Evolutionary conservation across 2,113 vertebrate species (phyloP).

Genomic region (Sinosuthora webbiana): DNA sequence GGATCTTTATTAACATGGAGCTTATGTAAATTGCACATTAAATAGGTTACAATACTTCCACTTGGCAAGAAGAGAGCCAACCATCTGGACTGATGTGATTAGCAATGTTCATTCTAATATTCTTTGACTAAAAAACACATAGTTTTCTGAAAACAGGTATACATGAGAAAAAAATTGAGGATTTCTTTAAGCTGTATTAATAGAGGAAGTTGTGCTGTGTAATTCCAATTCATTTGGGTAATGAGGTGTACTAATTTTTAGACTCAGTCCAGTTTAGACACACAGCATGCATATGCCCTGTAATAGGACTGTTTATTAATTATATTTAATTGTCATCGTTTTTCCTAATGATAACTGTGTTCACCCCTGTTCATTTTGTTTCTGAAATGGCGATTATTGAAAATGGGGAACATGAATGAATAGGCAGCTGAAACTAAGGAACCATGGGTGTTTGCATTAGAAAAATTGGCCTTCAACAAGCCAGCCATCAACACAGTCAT

Average conservation of each 20-base stretch:
- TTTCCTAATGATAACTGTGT: constrained; percentile 54
- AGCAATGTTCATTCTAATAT: constrained; percentile 66
- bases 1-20: constrained; percentile 56
- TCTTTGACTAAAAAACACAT: constrained; percentile 55
- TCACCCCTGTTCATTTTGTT: constrained; percentile 36
- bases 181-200: constrained; percentile 56
- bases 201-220: constrained; percentile 30
- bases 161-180: constrained; percentile 22
- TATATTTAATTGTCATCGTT: constrained; percentile 58
- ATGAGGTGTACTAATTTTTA: constrained; percentile 59
- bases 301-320: constrained; percentile 68
- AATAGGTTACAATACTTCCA: constrained; percentile 56
- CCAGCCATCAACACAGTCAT: background rate
- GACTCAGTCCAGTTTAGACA: constrained; percentile 40
- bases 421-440: constrained; percentile 33
- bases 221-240: constrained; percentile 62
- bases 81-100: constrained; percentile 72
- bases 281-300: constrained; percentile 58
- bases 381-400: constrained; percentile 7
- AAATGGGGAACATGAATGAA: constrained; percentile 1
- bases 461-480: background rate
- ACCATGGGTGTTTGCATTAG: background rate
- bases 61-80: constrained; percentile 60
- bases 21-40: constrained; percentile 61
- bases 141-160: constrained; percentile 36